Percentiles rank a stretch among this genome's conserved stretches.
Conservation (phyloP, 2,113 vertebrate genomes). For the Phodopus roborovskii region DNA sequence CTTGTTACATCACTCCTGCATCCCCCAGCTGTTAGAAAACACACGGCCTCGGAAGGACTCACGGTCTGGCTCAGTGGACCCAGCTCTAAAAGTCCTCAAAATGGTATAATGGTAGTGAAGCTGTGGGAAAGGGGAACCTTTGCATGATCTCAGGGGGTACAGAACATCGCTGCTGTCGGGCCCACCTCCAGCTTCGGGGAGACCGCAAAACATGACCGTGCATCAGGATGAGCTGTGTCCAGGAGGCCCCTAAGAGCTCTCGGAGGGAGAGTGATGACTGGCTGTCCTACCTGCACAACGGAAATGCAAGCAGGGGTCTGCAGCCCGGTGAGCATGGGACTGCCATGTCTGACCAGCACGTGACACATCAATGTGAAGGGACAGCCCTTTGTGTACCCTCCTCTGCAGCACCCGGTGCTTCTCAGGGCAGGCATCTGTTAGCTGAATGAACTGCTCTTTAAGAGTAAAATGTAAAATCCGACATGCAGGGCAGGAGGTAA, state of each 20-base stretch:
- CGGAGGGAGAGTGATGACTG: not conserved
- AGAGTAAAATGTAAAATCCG: not conserved
- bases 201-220: not conserved
- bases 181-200: not conserved
- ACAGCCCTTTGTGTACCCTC: no score
- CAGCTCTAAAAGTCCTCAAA: not conserved
- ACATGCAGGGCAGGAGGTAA: not conserved
- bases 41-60: not conserved
- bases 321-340: not conserved
- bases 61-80: not conserved
- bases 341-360: not conserved
- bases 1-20: no score
- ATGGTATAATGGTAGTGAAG: not conserved
- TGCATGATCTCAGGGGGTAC: not conserved
- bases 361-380: not conserved
- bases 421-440: not conserved
- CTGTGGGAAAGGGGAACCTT: rapidly evolving
- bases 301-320: rapidly evolving
- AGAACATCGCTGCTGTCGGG: not conserved
- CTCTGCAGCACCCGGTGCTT: not conserved
- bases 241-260: not conserved
- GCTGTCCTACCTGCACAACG: not conserved
- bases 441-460: not conserved
- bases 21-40: not conserved
- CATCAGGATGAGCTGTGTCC: not conserved